Evolutionary conservation across 2,888 invertebrate genomes (phyloP).

Genomic region (Tineola bisselliella): DNA sequence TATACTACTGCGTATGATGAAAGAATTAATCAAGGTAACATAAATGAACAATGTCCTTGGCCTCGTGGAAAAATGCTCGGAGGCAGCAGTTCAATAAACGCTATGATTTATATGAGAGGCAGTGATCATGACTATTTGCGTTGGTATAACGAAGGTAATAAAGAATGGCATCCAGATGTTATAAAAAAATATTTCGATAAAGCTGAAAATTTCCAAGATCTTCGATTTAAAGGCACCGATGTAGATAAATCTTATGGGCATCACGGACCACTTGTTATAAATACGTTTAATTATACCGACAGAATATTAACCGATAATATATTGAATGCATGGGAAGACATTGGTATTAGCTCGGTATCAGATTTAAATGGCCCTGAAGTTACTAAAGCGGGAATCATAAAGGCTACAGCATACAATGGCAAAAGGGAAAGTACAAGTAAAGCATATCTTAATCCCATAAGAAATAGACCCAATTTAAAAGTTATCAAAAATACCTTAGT

Average conservation of each 20-base stretch:
- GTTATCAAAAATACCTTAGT: constrained; percentile 56
- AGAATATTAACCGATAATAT: constrained; percentile 31
- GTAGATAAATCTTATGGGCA: constrained; percentile 37
- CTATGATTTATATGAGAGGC: constrained; percentile 56
- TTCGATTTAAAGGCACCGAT: constrained; percentile 22
- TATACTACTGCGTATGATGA: constrained; percentile 82
- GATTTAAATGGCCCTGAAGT: constrained; percentile 48
- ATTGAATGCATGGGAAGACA: constrained; percentile 43
- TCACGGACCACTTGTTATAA: constrained; percentile 52
- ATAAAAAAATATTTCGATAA: constrained; percentile 59
- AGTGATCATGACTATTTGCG: constrained; percentile 41
- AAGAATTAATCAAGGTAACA: constrained; percentile 72
- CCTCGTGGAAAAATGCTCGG: constrained; percentile 68
- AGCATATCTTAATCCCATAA: constrained; percentile 44
- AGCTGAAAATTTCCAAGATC: constrained; percentile 48
- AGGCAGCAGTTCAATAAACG: constrained; percentile 55
- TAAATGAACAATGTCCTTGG: constrained; percentile 33
- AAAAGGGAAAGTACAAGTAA: constrained; percentile 52
- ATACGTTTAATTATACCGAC: constrained; percentile 48
- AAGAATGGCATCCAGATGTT: constrained; percentile 64
- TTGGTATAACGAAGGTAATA: constrained; percentile 58
- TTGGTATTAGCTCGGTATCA: constrained; percentile 42
- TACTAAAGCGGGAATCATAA: constrained; percentile 52
- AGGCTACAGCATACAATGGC: constrained; percentile 54
- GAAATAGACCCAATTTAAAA: constrained; percentile 35